Conservation (phyloP, 1,140 invertebrate genomes). For the Monochamus saltuarius region DNA sequence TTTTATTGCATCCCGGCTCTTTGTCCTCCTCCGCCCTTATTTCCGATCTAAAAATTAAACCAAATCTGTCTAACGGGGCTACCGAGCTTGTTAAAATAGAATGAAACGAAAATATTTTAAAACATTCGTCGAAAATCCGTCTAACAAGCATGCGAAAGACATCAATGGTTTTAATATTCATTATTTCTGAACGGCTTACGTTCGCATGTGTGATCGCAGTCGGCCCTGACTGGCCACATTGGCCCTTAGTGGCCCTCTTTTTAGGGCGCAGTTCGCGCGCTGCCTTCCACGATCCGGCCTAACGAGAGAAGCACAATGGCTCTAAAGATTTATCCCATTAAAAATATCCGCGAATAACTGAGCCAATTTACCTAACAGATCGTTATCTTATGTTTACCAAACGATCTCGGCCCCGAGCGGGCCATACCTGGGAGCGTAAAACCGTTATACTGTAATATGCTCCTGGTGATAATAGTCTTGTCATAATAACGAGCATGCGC, state of each 20-base stretch:
- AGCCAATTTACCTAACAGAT: constrained; percentile 41
- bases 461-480: too few species aligned
- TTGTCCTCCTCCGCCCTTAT: background rate
- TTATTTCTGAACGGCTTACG: constrained; percentile 41
- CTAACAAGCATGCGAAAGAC: constrained; percentile 36
- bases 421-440: background rate
- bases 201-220: constrained; percentile 39
- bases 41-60: constrained; percentile 6
- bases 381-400: constrained; percentile 36
- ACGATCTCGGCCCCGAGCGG: constrained; percentile 10
- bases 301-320: constrained; percentile 34
- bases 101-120: constrained; percentile 3
- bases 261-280: background rate
- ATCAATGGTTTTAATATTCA: constrained; percentile 44
- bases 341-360: constrained; percentile 37
- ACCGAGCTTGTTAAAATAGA: constrained; percentile 2
- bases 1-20: background rate
- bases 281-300: constrained; percentile 20
- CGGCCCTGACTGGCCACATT: background rate
- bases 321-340: constrained; percentile 38
- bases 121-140: constrained; percentile 20
- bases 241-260: constrained; percentile 15
- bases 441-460: too few species aligned
- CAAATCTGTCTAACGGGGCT: constrained; percentile 1
- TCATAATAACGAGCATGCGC: too few species aligned